A percentile compares a stretch with the other conserved stretches of the same genome.
Conservation (phyloP, 2,888 invertebrate species). For the Tipula lateralis region DNA sequence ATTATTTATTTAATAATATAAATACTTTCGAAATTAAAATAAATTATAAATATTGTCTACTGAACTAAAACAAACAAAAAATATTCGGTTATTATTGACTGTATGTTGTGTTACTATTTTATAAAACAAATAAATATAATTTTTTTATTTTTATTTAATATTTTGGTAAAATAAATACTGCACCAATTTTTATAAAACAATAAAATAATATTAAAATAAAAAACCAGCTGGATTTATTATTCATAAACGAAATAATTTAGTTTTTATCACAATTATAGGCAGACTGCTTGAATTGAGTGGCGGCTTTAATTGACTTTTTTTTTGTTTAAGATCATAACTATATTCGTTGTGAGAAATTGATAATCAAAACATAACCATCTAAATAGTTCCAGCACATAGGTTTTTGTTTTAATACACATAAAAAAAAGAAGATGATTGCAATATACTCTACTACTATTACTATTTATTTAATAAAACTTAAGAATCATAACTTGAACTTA, state of each 20-base stretch:
- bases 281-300: not conserved
- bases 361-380: not conserved
- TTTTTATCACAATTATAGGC: not conserved
- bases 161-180: constrained; percentile 2
- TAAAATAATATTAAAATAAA: not conserved
- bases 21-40: not conserved
- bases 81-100: not conserved
- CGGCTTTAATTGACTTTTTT: not conserved
- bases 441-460: not conserved
- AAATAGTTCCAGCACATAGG: not conserved
- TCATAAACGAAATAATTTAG: not conserved
- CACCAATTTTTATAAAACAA: not conserved
- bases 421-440: not conserved
- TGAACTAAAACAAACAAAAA: not conserved
- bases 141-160: not conserved
- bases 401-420: not conserved
- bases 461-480: constrained; percentile 30
- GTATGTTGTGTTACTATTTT: not conserved
- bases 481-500: constrained; percentile 38
- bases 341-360: not conserved
- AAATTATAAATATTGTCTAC: not conserved
- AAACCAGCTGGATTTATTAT: not conserved
- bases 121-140: not conserved
- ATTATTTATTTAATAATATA: not conserved
- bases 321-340: not conserved